phyloP scores from a whole-genome alignment of 2,113 vertebrate species.

The Erythrolamprus reginae region DNA sequence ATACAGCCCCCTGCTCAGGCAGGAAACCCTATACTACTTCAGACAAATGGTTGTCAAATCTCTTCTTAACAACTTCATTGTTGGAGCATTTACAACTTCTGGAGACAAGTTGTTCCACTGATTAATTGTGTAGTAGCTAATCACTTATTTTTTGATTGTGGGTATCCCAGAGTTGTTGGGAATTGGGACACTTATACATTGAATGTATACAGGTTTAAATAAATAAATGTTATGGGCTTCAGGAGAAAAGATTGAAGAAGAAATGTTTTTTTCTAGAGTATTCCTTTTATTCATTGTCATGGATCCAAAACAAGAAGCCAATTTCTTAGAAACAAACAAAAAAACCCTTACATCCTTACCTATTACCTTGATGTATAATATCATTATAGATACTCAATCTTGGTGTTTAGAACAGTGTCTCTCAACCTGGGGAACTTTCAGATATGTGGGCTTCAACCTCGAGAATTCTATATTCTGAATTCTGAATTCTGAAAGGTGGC shows the following conservation, averaged over 20 bases:
- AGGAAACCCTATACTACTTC: too few species aligned
- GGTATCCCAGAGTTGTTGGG: background rate
- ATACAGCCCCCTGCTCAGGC: too few species aligned
- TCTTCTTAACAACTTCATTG: too few species aligned
- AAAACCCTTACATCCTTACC: background rate
- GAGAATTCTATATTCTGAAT: background rate
- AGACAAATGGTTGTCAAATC: too few species aligned
- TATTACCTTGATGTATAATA: background rate
- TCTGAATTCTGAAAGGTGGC: background rate
- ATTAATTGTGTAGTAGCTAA: background rate
- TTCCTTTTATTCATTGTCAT: background rate
- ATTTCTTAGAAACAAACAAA: background rate
- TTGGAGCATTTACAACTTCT: too few species aligned
- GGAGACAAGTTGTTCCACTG: too few species aligned
- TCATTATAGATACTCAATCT: background rate
- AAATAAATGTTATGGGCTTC: background rate
- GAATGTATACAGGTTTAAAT: background rate
- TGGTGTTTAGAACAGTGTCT: background rate
- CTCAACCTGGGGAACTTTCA: background rate
- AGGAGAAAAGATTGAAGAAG: background rate
- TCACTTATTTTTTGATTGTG: background rate
- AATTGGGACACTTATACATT: background rate
- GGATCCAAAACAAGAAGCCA: background rate
- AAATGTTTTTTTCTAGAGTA: background rate
- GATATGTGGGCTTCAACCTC: background rate